A percentile compares a stretch with the other conserved stretches of the same genome.
Conservation (phyloP, 2,888 invertebrate genomes). For the Phyllotreta striolata region DNA sequence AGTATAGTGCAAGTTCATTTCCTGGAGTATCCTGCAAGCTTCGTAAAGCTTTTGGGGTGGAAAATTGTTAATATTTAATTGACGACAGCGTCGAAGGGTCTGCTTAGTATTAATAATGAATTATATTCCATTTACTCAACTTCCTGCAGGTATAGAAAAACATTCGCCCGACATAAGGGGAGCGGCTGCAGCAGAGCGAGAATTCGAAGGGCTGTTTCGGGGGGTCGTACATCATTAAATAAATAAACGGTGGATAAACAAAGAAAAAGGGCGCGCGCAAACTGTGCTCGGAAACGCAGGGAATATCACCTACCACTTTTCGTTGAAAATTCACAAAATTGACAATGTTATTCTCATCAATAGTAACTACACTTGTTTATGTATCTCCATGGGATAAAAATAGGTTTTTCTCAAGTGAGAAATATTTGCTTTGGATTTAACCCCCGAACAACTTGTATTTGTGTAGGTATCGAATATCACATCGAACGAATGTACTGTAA, state of each 20-base stretch:
- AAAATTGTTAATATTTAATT: slow-evolving; percentile 45
- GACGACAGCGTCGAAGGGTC: slow-evolving; percentile 35
- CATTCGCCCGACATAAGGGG: slow-evolving; percentile 30
- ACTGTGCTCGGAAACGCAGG: too few relatives aligned
- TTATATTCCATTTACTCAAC: slow-evolving; percentile 48
- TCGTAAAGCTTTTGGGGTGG: slow-evolving; percentile 4
- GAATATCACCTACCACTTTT: too few relatives aligned
- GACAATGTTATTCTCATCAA: too few relatives aligned
- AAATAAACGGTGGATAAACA: slow-evolving; percentile 41
- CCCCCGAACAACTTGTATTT: background rate
- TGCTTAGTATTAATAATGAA: slow-evolving; percentile 49
- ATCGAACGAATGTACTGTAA: slow-evolving; percentile 15
- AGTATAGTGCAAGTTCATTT: slow-evolving; percentile 3
- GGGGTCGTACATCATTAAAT: slow-evolving; percentile 47
- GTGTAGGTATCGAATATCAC: slow-evolving; percentile 1
- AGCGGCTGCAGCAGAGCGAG: slow-evolving; percentile 35
- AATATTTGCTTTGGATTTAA: too few relatives aligned
- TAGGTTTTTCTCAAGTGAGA: too few relatives aligned
- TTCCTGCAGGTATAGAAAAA: slow-evolving; percentile 47
- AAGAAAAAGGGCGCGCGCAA: background rate
- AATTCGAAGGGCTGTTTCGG: slow-evolving; percentile 20
- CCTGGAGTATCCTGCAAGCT: slow-evolving; percentile 28
- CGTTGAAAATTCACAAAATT: too few relatives aligned
- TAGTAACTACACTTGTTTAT: too few relatives aligned
- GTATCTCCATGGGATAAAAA: too few relatives aligned